Conservation (phyloP, 30 jellyfish, hydroid and myxozoan genomes). For the Sanderia malayensis region DNA sequence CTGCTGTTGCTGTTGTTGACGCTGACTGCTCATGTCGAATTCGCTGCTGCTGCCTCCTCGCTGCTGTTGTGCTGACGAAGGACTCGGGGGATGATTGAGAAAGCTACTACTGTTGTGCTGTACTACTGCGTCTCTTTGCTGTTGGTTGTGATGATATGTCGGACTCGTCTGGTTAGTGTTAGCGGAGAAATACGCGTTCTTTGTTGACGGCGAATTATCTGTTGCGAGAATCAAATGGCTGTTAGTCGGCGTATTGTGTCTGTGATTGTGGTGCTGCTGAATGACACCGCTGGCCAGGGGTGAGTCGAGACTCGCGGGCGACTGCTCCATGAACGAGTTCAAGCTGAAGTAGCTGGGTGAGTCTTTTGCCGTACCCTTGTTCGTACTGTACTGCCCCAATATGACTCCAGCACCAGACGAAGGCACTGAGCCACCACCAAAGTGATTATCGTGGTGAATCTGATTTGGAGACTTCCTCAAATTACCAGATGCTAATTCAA, state of each 20-base stretch:
- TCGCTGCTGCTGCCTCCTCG: too few species aligned
- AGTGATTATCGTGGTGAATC: constrained; percentile 32
- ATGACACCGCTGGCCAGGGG: constrained; percentile 57
- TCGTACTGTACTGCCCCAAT: constrained; percentile 34
- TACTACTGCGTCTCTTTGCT: constrained; percentile 2
- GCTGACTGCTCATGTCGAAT: constrained; percentile 46
- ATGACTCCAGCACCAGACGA: constrained; percentile 53
- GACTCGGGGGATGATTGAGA: constrained; percentile 29
- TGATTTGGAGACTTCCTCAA: constrained; percentile 47
- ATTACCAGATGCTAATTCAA: constrained; percentile 58
- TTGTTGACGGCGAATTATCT: constrained; percentile 54
- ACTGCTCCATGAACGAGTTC: constrained; percentile 64
- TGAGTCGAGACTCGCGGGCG: constrained; percentile 69
- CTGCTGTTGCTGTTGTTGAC: constrained; percentile 51
- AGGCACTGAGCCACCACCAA: constrained; percentile 45
- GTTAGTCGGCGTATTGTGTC: constrained; percentile 60
- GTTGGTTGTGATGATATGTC: constrained; percentile 14
- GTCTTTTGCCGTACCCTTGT: constrained; percentile 34
- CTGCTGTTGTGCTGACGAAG: too few species aligned
- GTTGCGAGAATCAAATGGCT: constrained; percentile 24
- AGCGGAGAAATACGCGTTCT: constrained; percentile 52
- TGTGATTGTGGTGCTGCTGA: constrained; percentile 4
- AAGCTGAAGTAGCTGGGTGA: constrained; percentile 41
- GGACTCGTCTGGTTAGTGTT: constrained; percentile 41
- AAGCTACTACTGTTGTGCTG: constrained; percentile 6